These are phyloP conservation scores for Sebastes nivosus DNA, from an alignment of 2,797 vertebrate genomes.

Conservation along the genomic window DNA sequence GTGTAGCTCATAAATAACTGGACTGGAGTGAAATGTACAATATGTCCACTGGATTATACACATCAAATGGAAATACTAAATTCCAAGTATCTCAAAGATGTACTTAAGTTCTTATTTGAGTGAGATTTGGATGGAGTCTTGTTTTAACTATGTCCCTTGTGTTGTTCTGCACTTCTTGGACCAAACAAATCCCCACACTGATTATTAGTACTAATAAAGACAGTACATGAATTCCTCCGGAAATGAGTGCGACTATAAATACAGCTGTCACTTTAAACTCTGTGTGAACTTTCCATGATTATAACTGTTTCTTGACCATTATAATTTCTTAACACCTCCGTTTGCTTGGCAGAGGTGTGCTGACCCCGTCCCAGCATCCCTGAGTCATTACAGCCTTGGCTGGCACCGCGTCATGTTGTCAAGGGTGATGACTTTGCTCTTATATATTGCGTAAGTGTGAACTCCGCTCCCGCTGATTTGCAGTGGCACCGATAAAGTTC, in stretches of 20 bases:
- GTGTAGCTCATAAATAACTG: not conserved
- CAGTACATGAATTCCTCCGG: not conserved
- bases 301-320: not conserved
- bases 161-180: not conserved
- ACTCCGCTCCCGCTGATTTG: conserved; percentile 63
- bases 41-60: not conserved
- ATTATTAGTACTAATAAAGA: not conserved
- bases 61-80: not conserved
- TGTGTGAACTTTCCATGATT: conserved; percentile 12
- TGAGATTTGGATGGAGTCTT: not conserved
- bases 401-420: conserved; percentile 40
- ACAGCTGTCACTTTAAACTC: not conserved
- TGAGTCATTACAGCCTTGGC: conserved; percentile 34
- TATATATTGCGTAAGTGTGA: conserved; percentile 40
- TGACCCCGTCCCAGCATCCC: conserved; percentile 17
- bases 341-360: conserved; percentile 26
- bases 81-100: not conserved
- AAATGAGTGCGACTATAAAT: not conserved
- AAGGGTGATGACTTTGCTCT: conserved; percentile 37
- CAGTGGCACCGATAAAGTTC: conserved; percentile 59
- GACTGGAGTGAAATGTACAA: not conserved
- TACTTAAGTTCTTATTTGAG: not conserved
- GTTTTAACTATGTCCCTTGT: not conserved
- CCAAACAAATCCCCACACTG: not conserved
- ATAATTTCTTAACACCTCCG: not conserved